phyloP scores from a whole-genome alignment of 2,113 vertebrate species.

The Pteruthius melanotis region DNA sequence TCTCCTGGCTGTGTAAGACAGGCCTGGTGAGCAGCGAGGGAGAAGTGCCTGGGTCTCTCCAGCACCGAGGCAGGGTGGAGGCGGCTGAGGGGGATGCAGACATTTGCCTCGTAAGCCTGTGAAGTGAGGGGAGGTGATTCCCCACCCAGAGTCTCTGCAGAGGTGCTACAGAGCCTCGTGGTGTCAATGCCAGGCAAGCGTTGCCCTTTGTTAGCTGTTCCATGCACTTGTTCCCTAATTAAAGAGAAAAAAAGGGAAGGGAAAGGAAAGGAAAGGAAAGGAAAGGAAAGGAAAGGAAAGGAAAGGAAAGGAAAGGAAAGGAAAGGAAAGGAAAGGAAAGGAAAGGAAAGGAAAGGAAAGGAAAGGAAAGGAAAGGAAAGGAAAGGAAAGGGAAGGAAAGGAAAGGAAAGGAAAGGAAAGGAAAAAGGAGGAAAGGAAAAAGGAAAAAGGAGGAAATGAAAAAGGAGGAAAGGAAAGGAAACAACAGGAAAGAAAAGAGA shows the following conservation, averaged over 20 bases:
- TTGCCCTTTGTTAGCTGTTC: background rate
- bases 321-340: too few relatives aligned
- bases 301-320: too few relatives aligned
- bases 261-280: too few relatives aligned
- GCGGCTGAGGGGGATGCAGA: background rate
- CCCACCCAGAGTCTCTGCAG: background rate
- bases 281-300: too few relatives aligned
- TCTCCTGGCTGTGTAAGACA: background rate
- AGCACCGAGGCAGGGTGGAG: background rate
- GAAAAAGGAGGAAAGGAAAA: too few relatives aligned
- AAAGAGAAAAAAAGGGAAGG: background rate
- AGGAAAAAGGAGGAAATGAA: too few relatives aligned
- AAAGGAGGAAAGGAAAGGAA: too few relatives aligned
- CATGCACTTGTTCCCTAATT: background rate
- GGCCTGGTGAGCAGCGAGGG: background rate
- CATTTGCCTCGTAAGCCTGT: background rate
- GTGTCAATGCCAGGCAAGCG: background rate
- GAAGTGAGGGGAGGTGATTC: background rate
- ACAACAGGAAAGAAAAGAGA: too few relatives aligned
- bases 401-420: too few relatives aligned
- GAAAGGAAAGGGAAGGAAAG: too few relatives aligned
- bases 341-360: too few relatives aligned
- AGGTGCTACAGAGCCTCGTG: background rate
- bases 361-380: too few relatives aligned
- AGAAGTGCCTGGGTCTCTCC: background rate